These are phyloP conservation scores for Timandra comae DNA, from an alignment of 2,888 invertebrate species.

Conservation along the genomic window DNA sequence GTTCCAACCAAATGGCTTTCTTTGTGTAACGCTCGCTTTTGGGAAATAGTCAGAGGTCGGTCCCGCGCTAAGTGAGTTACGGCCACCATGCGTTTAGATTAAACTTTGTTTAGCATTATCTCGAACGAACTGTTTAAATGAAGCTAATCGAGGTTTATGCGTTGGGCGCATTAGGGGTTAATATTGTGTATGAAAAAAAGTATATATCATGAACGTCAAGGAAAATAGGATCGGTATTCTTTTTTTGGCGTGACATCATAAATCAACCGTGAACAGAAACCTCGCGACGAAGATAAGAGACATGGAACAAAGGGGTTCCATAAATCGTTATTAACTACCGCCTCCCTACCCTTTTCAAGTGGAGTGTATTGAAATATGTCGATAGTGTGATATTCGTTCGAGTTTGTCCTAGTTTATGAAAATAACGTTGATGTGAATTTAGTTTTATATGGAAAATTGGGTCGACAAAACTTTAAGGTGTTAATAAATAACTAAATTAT, in stretches of 20 bases:
- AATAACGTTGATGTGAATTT: constrained; percentile 19
- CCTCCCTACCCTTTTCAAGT: constrained; percentile 51
- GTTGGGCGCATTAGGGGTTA: constrained; percentile 12
- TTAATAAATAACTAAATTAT: too few species aligned
- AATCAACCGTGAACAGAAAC: constrained; percentile 67
- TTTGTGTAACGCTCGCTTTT: constrained; percentile 54
- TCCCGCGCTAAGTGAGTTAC: constrained; percentile 41
- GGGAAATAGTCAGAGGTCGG: constrained; percentile 30
- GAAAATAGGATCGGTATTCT: constrained; percentile 39
- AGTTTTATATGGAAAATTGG: constrained; percentile 13
- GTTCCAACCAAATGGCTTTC: constrained; percentile 61
- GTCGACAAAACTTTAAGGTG: too few species aligned
- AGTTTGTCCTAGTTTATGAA: constrained; percentile 23
- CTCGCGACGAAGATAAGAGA: constrained; percentile 63
- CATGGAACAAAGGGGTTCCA: constrained; percentile 69
- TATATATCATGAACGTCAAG: constrained; percentile 17
- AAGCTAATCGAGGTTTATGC: constrained; percentile 15
- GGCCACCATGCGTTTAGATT: constrained; percentile 41
- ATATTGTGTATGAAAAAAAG: constrained; percentile 11
- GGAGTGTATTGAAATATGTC: constrained; percentile 41
- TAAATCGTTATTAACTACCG: constrained; percentile 71
- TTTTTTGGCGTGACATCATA: constrained; percentile 53
- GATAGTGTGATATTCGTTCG: constrained; percentile 30
- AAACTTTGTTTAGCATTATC: constrained; percentile 43
- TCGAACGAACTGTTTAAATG: constrained; percentile 12